Base-by-base conservation (phyloP, 2,797 vertebrate species). In the Miichthys miiuy region DNA sequence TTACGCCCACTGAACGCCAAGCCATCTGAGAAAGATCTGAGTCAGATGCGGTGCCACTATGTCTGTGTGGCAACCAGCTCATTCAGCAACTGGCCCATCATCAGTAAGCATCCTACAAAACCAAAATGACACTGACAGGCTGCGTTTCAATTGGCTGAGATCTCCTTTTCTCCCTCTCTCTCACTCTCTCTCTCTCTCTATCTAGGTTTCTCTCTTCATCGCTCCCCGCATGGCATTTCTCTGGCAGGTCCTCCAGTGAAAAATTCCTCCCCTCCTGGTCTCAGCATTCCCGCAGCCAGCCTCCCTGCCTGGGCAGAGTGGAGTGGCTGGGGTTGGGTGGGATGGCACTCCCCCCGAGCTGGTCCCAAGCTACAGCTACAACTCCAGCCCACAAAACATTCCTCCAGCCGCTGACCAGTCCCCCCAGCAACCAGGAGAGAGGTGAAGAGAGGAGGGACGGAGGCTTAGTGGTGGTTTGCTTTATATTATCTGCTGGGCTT, bases 141-240 rank as follows among this genome's bases (percentile, higher is more conserved):
- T 89, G 88, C n/a, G 72, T 87, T 92, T 94, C 86, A 91, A 88
- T 91, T 92, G 91, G 92, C 90, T 82, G 61, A 72, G 82, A 82
- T 79, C 82, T 75, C 68, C 70, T 72, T 87, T 70, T 80, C 69
- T 73, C 79, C 54, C 77, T 76, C 76, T 62, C 72, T 50, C 77
- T 72, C 76, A 54, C 72, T 50, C 72, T 56, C 63, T 82, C 68
- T 82, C 68, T 57, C 77, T 85, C 71, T 81, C 81, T 68, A 81
- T 91, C 90, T 88, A 88, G 87, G 89, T 92, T 90, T 82, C 90
- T 93, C 91, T 93, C 91, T 92, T 92, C 89, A 89, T 93, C 84
- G 85, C 92, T 93, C 92, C 69, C 93, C 86, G 89, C 94, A 87
- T 95, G 95, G 93, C 94, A 95, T 93, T 95, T 96, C 89, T 92